Evolutionary conservation across 37 sponge, comb jelly and placozoan genomes (phyloP).

Genomic region (Cladorhizidae sp.): DNA sequence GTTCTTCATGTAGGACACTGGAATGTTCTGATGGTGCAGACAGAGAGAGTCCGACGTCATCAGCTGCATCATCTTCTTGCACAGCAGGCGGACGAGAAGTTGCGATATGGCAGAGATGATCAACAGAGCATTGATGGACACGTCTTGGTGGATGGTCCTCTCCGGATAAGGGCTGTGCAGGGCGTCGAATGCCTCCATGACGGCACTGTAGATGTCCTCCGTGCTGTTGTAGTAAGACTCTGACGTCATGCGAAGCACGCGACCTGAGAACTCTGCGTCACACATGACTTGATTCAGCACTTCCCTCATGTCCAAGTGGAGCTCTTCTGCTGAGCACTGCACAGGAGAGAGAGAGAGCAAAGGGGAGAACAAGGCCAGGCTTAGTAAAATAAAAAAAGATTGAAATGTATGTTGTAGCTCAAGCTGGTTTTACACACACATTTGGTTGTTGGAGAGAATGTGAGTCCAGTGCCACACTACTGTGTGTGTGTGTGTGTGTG

Average conservation of each 20-base stretch:
- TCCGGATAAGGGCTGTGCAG: constrained; percentile 9
- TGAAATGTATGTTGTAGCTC: too few species aligned
- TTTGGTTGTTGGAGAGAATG: too few species aligned
- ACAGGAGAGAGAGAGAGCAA: not conserved
- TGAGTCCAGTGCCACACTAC: too few species aligned
- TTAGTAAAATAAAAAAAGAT: not conserved
- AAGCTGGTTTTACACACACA: too few species aligned
- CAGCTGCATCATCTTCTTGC: constrained; percentile 54
- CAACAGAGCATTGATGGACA: constrained; percentile 45
- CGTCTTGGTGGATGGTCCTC: constrained; percentile 1
- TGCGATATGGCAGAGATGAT: constrained; percentile 40
- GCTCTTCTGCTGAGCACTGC: constrained; percentile 50
- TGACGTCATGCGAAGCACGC: constrained; percentile 17
- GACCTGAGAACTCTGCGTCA: constrained; percentile 55
- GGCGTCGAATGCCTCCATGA: constrained; percentile 26
- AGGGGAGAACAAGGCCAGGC: not conserved
- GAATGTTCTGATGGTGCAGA: constrained; percentile 28
- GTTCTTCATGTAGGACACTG: constrained; percentile 39
- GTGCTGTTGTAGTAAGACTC: constrained; percentile 19
- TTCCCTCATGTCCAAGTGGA: constrained; percentile 29
- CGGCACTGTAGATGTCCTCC: constrained; percentile 15
- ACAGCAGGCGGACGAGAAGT: constrained; percentile 42
- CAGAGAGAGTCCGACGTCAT: constrained; percentile 67
- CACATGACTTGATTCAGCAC: constrained; percentile 19
- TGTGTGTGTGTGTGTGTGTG: too few species aligned